These are phyloP conservation scores for Eupithecia tripunctaria DNA, from an alignment of 2,888 invertebrate species.

Conservation along the genomic window DNA sequence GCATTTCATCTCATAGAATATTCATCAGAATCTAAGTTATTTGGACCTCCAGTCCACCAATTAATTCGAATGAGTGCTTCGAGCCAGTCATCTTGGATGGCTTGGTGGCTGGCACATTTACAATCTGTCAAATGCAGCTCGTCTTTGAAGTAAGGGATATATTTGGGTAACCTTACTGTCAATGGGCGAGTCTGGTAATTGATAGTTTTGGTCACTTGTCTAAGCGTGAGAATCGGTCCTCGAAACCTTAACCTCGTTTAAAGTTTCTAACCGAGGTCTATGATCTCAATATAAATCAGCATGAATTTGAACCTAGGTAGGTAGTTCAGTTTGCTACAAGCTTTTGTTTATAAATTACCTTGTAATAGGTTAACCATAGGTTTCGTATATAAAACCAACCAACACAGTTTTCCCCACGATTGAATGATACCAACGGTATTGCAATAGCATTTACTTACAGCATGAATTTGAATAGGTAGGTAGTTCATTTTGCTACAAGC, in stretches of 20 bases:
- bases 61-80: slow-evolving; percentile 35
- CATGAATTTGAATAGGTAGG: no score
- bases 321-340: neutral
- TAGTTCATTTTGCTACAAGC: no score
- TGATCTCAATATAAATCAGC: neutral
- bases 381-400: neutral
- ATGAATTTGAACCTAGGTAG: neutral
- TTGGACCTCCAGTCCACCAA: slow-evolving; percentile 30
- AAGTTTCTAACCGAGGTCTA: neutral
- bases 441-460: neutral
- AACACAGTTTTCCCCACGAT: neutral
- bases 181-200: neutral
- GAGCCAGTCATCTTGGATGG: slow-evolving; percentile 31
- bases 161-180: neutral
- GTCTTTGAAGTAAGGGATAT: slow-evolving; percentile 26
- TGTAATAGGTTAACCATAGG: neutral
- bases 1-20: slow-evolving; percentile 34
- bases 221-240: neutral
- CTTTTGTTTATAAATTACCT: neutral
- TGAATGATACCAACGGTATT: neutral
- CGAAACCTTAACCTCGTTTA: neutral
- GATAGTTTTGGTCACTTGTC: neutral
- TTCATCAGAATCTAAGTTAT: slow-evolving; percentile 36
- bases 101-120: slow-evolving; percentile 32
- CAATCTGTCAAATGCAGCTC: slow-evolving; percentile 37